A percentile compares a stretch with the other conserved stretches of the same genome.
These are phyloP conservation scores for Diplodus sargus DNA, from an alignment of 2,797 vertebrate species.

Conservation along the genomic window DNA sequence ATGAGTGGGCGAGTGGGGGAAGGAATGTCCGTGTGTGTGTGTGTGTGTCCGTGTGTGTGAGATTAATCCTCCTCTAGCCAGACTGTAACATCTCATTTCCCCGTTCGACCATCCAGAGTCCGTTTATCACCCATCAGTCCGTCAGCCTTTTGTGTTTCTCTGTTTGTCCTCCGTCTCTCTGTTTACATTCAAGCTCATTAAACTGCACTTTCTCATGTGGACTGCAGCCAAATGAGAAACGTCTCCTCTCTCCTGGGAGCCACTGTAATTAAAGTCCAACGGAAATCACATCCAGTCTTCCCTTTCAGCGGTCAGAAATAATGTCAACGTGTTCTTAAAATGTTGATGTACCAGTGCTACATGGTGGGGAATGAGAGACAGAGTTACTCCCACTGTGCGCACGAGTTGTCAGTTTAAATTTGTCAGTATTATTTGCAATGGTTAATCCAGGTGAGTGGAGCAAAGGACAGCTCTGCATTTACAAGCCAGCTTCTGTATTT, in stretches of 20 bases:
- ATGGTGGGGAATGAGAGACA: background rate
- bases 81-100: constrained; percentile 37
- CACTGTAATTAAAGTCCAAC: background rate
- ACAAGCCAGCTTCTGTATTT: constrained; percentile 8
- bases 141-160: constrained; percentile 18
- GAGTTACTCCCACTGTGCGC: background rate
- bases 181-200: constrained; percentile 54
- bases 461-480: background rate
- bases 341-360: background rate
- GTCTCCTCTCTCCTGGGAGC: constrained; percentile 27
- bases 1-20: constrained; percentile 4
- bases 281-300: background rate
- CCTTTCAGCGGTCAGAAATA: background rate
- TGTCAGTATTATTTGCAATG: no score
- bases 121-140: constrained; percentile 8
- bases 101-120: constrained; percentile 28
- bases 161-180: constrained; percentile 17
- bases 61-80: constrained; percentile 42
- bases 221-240: constrained; percentile 29
- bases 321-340: background rate
- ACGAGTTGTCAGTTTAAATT: background rate
- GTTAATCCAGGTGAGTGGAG: background rate
- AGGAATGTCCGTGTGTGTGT: background rate
- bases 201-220: constrained; percentile 39
- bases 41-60: constrained; percentile 16